These are phyloP conservation scores for Chrysopilus asiliformis DNA, from an alignment of 2,888 invertebrate species.

Conservation along the genomic window DNA sequence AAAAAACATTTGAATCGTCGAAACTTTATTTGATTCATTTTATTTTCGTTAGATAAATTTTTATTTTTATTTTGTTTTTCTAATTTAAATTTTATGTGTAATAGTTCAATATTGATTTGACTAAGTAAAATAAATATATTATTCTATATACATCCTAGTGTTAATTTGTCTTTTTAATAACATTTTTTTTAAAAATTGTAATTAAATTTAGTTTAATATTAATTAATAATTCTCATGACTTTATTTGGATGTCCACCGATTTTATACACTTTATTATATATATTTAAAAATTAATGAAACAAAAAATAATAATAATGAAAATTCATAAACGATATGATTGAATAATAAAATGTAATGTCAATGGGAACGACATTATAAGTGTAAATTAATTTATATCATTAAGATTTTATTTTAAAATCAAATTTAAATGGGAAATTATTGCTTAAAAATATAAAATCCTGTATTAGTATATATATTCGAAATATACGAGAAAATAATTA, in stretches of 20 bases:
- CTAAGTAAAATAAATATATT: no score
- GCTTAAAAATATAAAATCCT: conserved; percentile 7
- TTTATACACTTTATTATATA: conserved; percentile 2
- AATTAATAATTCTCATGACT: conserved; percentile 10
- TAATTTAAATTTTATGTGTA: no score
- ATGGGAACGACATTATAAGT: no score
- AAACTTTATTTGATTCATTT: no score
- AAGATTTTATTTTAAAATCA: conserved; percentile 11
- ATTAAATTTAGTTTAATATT: conserved; percentile 9
- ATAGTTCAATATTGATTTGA: no score
- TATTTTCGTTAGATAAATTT: no score
- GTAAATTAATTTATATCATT: conserved; percentile 11
- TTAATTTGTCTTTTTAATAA: no score
- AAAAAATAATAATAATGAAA: not conserved
- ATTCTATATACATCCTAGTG: no score
- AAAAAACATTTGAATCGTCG: no score
- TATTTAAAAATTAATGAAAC: not conserved
- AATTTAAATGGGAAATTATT: conserved; percentile 10
- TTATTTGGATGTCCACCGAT: conserved; percentile 12
- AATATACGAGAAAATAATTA: conserved; percentile 8
- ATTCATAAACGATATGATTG: not conserved
- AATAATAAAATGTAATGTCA: not conserved
- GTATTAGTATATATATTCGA: conserved; percentile 11
- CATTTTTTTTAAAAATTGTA: conserved; percentile 4
- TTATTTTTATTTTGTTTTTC: no score